phyloP scores from a whole-genome alignment of 2,888 invertebrate species.

The Nineta flava region DNA sequence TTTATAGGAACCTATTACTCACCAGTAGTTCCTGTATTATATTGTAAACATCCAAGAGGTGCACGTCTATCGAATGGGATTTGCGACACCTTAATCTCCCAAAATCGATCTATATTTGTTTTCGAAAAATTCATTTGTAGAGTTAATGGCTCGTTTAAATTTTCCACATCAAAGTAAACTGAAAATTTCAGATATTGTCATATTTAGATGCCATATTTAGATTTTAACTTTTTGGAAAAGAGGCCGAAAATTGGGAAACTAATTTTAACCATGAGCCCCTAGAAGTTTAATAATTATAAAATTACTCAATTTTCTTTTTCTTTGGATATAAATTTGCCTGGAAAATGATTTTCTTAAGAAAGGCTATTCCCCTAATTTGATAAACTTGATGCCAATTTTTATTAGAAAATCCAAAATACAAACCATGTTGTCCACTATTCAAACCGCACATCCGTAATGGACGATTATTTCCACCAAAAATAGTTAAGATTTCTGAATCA shows the following conservation, averaged over 20 bases:
- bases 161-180: slow-evolving; percentile 57
- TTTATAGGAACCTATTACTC: slow-evolving; percentile 12
- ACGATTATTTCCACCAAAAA: slow-evolving; percentile 38
- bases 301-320: too few relatives aligned
- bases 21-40: slow-evolving; percentile 45
- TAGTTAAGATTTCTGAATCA: slow-evolving; percentile 52
- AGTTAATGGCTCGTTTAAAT: slow-evolving; percentile 29
- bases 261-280: too few relatives aligned
- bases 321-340: too few relatives aligned
- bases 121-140: slow-evolving; percentile 40
- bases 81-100: slow-evolving; percentile 64
- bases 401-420: slow-evolving; percentile 25
- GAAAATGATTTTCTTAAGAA: too few relatives aligned
- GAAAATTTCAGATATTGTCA: slow-evolving; percentile 19
- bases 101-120: slow-evolving; percentile 49
- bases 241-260: too few relatives aligned
- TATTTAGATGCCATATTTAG: too few relatives aligned
- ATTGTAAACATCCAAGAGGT: slow-evolving; percentile 64
- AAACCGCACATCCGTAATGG: slow-evolving; percentile 58
- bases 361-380: too few relatives aligned
- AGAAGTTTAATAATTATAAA: too few relatives aligned
- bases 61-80: slow-evolving; percentile 62
- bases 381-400: too few relatives aligned
- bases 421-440: slow-evolving; percentile 73
- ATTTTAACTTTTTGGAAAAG: too few relatives aligned